A percentile compares a stretch with the other conserved stretches of the same genome.
These are phyloP conservation scores for Eulacestoma nigropectus DNA, from an alignment of 2,113 vertebrate genomes.

Conservation along the genomic window DNA sequence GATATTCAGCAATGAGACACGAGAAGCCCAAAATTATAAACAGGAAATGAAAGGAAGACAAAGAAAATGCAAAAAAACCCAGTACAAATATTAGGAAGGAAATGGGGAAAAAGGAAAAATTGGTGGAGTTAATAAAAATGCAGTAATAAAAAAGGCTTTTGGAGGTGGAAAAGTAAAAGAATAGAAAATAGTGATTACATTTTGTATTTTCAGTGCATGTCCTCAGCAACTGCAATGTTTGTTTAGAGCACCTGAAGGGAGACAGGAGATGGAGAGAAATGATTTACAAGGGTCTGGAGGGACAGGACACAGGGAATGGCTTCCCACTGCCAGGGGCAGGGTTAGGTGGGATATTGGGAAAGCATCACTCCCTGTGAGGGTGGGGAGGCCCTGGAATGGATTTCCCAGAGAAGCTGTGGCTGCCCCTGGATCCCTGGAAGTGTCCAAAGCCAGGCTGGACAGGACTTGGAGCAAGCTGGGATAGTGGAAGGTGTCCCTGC, in stretches of 20 bases:
- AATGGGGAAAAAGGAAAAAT: background rate
- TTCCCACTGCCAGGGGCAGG: background rate
- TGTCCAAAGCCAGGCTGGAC: fast-evolving
- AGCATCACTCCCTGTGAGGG: background rate
- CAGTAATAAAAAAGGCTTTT: background rate
- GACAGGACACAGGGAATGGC: background rate
- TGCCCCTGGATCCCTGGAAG: background rate
- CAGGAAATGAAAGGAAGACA: background rate
- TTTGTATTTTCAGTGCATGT: background rate
- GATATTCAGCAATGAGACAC: background rate
- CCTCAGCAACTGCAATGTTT: background rate
- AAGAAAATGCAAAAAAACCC: background rate
- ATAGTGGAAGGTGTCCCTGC: background rate
- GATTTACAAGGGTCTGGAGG: background rate
- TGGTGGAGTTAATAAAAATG: background rate
- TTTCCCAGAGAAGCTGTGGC: background rate
- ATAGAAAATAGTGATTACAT: background rate
- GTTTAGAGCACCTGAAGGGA: background rate
- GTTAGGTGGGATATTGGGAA: background rate
- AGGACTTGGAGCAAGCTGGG: background rate
- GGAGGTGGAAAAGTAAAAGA: background rate
- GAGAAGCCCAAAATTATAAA: background rate
- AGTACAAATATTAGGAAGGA: background rate
- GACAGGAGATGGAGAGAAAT: background rate
- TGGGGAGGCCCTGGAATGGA: background rate